These are phyloP conservation scores for Meliscaeva auricollis DNA, from an alignment of 2,888 invertebrate genomes.

Conservation along the genomic window DNA sequence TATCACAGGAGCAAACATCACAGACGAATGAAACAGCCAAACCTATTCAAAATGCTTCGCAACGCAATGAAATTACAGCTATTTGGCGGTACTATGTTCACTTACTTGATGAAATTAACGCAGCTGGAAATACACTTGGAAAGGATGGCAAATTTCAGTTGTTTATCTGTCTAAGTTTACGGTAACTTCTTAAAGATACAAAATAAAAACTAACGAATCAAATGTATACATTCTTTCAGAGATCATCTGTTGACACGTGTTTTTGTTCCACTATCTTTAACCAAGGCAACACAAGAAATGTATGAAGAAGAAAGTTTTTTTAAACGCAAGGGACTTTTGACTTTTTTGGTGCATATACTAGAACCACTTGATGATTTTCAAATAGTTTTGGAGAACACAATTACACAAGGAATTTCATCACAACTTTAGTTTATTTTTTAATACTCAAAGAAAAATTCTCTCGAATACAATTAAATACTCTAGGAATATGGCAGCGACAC, in stretches of 20 bases:
- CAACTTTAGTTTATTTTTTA: slow-evolving; percentile 80
- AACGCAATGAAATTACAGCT: slow-evolving; percentile 86
- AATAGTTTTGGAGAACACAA: slow-evolving; percentile 93
- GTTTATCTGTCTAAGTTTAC: slow-evolving; percentile 96
- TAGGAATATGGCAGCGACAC: neutral
- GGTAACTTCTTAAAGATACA: slow-evolving; percentile 86
- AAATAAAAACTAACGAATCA: neutral
- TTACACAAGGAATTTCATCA: slow-evolving; percentile 86
- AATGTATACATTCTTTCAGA: slow-evolving; percentile 84
- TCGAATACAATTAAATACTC: slow-evolving; percentile 34
- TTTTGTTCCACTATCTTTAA: slow-evolving; percentile 95
- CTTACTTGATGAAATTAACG: slow-evolving; percentile 94
- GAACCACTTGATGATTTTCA: slow-evolving; percentile 94
- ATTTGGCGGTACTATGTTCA: slow-evolving; percentile 95
- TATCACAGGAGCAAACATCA: slow-evolving; percentile 78
- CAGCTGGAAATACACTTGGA: slow-evolving; percentile 90
- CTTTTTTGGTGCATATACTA: slow-evolving; percentile 95
- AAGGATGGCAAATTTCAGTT: slow-evolving; percentile 99
- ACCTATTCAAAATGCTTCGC: slow-evolving; percentile 78
- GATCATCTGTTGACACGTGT: slow-evolving; percentile 96
- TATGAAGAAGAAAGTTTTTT: slow-evolving; percentile 98
- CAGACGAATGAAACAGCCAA: slow-evolving; percentile 80
- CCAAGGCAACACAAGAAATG: slow-evolving; percentile 95
- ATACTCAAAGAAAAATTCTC: neutral
- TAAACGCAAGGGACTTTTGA: slow-evolving; percentile 92